Evolutionary conservation across 2,797 vertebrate species (phyloP).

Genomic region (Anableps anableps): DNA sequence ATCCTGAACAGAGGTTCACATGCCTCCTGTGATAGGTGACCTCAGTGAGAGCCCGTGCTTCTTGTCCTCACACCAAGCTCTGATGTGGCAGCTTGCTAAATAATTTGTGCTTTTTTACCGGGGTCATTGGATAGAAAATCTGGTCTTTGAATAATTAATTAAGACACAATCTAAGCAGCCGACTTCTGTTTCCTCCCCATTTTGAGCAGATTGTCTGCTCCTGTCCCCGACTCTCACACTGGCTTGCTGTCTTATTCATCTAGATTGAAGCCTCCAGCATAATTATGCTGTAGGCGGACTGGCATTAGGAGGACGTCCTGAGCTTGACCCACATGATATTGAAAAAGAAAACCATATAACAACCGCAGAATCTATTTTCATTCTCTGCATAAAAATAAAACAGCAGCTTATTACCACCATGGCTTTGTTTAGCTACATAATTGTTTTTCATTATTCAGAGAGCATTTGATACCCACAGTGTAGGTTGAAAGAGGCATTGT

Average conservation of each 20-base stretch:
- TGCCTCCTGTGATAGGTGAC: constrained; percentile 67
- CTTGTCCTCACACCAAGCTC: constrained; percentile 74
- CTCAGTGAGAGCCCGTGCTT: constrained; percentile 70
- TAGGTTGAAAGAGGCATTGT: constrained; percentile 79
- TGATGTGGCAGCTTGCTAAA: constrained; percentile 85
- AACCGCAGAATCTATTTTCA: constrained; percentile 75
- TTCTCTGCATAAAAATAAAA: constrained; percentile 78
- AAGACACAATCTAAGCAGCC: constrained; percentile 83
- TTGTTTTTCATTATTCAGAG: constrained; percentile 84
- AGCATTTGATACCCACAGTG: constrained; percentile 80
- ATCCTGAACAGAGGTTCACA: constrained; percentile 63
- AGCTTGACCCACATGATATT: constrained; percentile 69
- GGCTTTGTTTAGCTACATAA: constrained; percentile 84
- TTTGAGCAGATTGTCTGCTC: constrained; percentile 74
- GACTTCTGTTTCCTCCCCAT: constrained; percentile 81
- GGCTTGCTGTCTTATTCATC: constrained; percentile 70
- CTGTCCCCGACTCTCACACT: constrained; percentile 50
- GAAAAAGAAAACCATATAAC: constrained; percentile 68
- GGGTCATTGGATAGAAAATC: constrained; percentile 86
- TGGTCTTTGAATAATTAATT: constrained; percentile 84
- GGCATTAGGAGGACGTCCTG: constrained; percentile 67
- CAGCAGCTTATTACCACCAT: constrained; percentile 72
- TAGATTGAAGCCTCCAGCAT: constrained; percentile 70
- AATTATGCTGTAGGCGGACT: constrained; percentile 52
- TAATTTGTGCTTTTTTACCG: constrained; percentile 86